Evolutionary conservation across 2,797 vertebrate genomes (phyloP).

Genomic region (Chromis chromis): DNA sequence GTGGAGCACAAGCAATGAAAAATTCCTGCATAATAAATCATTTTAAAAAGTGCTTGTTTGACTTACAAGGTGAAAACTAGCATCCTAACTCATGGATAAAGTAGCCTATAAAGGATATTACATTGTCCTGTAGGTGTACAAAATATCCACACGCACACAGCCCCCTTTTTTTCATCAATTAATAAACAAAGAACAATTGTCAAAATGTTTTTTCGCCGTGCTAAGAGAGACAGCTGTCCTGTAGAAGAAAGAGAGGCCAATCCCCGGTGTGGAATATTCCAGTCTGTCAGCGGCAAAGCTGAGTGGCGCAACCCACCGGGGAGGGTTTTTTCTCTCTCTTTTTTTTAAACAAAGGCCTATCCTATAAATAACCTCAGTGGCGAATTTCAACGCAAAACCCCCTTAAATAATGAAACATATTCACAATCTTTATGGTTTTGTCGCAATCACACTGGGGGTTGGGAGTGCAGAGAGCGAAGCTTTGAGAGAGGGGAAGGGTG

Average conservation of each 20-base stretch:
- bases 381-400: slow-evolving; percentile 9
- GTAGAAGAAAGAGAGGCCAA: slow-evolving; percentile 65
- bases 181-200: slow-evolving; percentile 56
- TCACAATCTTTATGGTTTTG: background rate
- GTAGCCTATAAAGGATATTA: slow-evolving; percentile 51
- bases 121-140: slow-evolving; percentile 62
- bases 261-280: slow-evolving; percentile 80
- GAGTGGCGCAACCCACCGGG: slow-evolving; percentile 64
- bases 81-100: slow-evolving; percentile 41
- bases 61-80: slow-evolving; percentile 62
- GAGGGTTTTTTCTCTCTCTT: slow-evolving; percentile 19
- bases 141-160: slow-evolving; percentile 65
- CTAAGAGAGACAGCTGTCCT: slow-evolving; percentile 71
- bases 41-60: slow-evolving; percentile 62
- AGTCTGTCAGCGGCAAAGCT: slow-evolving; percentile 64
- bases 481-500: slow-evolving; percentile 6
- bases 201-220: slow-evolving; percentile 61
- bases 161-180: slow-evolving; percentile 40
- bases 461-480: background rate
- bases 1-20: slow-evolving; percentile 18
- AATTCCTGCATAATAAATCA: background rate
- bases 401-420: slow-evolving; percentile 1
- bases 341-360: slow-evolving; percentile 56
- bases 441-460: background rate
- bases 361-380: slow-evolving; percentile 66